These are phyloP conservation scores for Euglossa dilemma DNA, from an alignment of 1,140 invertebrate species.

Conservation along the genomic window DNA sequence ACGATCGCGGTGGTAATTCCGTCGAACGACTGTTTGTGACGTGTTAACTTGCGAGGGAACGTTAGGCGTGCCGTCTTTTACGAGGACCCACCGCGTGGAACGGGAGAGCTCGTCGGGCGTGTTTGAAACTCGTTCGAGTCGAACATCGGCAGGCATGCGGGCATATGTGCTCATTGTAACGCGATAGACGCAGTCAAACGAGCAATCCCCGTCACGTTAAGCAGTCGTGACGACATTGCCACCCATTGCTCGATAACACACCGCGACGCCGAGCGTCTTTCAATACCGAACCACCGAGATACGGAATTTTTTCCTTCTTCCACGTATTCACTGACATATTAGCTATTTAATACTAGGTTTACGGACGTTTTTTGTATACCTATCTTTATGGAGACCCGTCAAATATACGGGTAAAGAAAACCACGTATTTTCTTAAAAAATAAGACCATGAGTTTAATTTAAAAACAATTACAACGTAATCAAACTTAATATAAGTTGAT, in stretches of 20 bases:
- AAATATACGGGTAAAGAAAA: too few relatives aligned
- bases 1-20: not conserved
- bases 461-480: too few relatives aligned
- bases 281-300: not conserved
- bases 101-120: constrained; percentile 1
- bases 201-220: constrained; percentile 16
- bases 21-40: not conserved
- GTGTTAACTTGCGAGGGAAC: constrained; percentile 1
- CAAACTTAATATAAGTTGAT: too few relatives aligned
- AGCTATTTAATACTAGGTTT: too few relatives aligned
- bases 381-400: too few relatives aligned
- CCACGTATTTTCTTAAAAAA: too few relatives aligned
- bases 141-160: constrained; percentile 33
- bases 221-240: constrained; percentile 11
- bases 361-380: too few relatives aligned
- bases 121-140: constrained; percentile 19
- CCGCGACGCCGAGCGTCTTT: not conserved
- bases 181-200: constrained; percentile 32
- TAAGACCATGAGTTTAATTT: too few relatives aligned
- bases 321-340: too few relatives aligned
- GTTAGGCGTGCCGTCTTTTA: constrained; percentile 16
- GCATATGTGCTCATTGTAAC: constrained; percentile 47
- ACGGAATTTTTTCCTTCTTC: too few relatives aligned
- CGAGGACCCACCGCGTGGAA: constrained; percentile 48
- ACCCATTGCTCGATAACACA: not conserved